Evolutionary conservation across 2,113 vertebrate species (phyloP).

Genomic region (Mesocricetus auratus): DNA sequence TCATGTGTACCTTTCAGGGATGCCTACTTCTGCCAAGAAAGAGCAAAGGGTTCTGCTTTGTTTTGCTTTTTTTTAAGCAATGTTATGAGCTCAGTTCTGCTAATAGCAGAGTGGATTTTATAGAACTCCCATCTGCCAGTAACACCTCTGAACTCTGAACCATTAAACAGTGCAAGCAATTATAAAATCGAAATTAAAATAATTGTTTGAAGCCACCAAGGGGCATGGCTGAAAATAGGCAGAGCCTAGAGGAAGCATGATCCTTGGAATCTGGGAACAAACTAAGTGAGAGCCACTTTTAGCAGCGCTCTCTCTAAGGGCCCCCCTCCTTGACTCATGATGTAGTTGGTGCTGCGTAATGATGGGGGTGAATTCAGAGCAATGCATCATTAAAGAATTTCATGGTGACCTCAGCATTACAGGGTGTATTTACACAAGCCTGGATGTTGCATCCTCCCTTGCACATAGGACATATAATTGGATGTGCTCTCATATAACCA

Average conservation of each 20-base stretch:
- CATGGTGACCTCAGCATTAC: not conserved
- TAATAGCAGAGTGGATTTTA: constrained; percentile 15
- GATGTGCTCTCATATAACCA: not conserved
- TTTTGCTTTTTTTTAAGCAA: not conserved
- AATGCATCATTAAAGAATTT: not conserved
- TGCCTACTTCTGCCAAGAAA: not conserved
- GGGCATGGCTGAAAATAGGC: not conserved
- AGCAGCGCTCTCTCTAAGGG: not conserved
- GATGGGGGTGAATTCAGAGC: not conserved
- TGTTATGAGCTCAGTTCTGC: not conserved
- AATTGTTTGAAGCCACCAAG: not conserved
- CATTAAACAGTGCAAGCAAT: constrained; percentile 21
- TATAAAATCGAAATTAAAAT: constrained; percentile 48
- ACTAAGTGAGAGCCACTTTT: not conserved
- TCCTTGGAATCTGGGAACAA: not conserved
- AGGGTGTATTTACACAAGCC: not conserved
- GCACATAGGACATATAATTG: not conserved
- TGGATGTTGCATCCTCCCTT: no score
- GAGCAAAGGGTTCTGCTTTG: not conserved
- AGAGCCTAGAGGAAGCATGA: not conserved
- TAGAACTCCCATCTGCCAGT: constrained; percentile 50
- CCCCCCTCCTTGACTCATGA: not conserved
- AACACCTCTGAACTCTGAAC: not conserved
- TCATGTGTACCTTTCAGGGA: not conserved
- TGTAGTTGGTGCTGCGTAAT: not conserved